Conservation (phyloP, 1,140 invertebrate species). For the Papilio polytes region DNA sequence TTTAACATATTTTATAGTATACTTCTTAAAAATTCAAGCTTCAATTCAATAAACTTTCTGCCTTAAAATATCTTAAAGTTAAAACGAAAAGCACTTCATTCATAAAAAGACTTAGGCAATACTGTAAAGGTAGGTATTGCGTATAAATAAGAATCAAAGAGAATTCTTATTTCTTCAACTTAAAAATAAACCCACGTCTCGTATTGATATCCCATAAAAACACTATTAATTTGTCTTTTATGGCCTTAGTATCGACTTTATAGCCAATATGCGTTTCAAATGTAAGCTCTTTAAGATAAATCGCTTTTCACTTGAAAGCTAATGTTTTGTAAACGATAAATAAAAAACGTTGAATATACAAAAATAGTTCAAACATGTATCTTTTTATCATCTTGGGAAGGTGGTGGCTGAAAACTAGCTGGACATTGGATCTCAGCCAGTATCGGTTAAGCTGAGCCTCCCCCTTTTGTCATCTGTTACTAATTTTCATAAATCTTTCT, state of each 20-base stretch:
- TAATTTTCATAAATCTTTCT: no score
- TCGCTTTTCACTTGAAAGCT: constrained; percentile 10
- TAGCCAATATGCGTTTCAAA: constrained; percentile 35
- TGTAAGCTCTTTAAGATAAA: constrained; percentile 27
- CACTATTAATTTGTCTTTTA: constrained; percentile 38
- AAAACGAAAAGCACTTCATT: neutral
- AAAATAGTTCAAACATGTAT: neutral
- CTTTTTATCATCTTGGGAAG: no score
- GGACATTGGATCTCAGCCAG: no score
- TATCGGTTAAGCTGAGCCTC: no score
- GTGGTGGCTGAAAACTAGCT: no score
- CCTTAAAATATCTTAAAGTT: neutral
- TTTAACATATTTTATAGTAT: neutral
- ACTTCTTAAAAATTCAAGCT: constrained; percentile 14
- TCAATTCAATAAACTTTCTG: neutral
- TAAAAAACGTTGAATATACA: neutral
- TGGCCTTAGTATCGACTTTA: constrained; percentile 31
- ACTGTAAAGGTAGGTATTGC: constrained; percentile 9
- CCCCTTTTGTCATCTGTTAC: no score
- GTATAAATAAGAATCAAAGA: constrained; percentile 5
- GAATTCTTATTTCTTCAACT: constrained; percentile 23
- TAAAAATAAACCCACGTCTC: constrained; percentile 19
- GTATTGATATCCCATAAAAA: constrained; percentile 34
- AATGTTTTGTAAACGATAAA: neutral
- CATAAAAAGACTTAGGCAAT: neutral